Percentiles rank a stretch among this genome's conserved stretches.
These are phyloP conservation scores for Trematocara caparti DNA, from an alignment of 2,797 vertebrate species.

Conservation along the genomic window DNA sequence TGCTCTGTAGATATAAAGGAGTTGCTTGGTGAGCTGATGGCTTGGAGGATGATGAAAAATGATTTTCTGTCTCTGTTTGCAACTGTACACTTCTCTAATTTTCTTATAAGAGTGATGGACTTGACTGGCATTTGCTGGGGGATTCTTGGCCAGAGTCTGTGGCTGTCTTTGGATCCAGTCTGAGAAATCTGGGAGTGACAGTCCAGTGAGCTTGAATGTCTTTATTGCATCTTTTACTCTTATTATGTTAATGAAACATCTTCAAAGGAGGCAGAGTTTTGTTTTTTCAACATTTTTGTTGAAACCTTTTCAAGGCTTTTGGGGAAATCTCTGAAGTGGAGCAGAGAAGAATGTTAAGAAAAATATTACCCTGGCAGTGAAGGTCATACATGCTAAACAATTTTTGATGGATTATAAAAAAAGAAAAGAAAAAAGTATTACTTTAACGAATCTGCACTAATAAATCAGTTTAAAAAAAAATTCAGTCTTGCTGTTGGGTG, in stretches of 20 bases:
- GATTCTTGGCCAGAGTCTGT: background rate
- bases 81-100: background rate
- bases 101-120: background rate
- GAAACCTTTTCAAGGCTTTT: background rate
- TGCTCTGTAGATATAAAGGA: background rate
- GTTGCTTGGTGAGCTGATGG: background rate
- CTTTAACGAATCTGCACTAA: background rate
- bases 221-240: background rate
- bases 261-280: background rate
- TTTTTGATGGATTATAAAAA: background rate
- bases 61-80: constrained; percentile 9
- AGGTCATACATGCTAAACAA: background rate
- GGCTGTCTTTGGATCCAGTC: background rate
- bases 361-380: background rate
- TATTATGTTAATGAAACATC: background rate
- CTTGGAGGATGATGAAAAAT: background rate
- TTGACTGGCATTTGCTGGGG: background rate
- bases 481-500: background rate
- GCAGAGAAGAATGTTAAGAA: background rate
- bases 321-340: background rate
- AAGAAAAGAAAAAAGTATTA: background rate
- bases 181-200: background rate
- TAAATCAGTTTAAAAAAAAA: accelerated
- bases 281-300: background rate
- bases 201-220: background rate